These are phyloP conservation scores for Zele albiditarsus DNA, from an alignment of 2,888 invertebrate genomes.

Conservation along the genomic window DNA sequence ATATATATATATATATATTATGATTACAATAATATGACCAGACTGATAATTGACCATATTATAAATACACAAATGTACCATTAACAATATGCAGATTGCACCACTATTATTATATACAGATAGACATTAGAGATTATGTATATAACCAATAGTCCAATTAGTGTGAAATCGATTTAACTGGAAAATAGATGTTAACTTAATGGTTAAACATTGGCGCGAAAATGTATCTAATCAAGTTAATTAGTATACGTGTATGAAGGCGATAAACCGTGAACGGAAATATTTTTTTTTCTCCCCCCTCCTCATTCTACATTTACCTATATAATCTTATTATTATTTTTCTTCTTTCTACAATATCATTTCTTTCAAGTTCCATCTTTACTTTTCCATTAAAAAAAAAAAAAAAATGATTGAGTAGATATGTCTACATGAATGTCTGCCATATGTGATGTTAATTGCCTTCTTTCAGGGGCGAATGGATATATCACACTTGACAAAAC, in stretches of 20 bases:
- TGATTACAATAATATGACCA: not conserved
- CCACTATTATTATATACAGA: not conserved
- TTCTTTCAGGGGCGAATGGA: constrained; percentile 45
- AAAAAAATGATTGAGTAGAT: constrained; percentile 60
- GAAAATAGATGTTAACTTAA: constrained; percentile 26
- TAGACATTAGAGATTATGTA: not conserved
- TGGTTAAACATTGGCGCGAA: constrained; percentile 11
- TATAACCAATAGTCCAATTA: constrained; percentile 13
- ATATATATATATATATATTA: not conserved
- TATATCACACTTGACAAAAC: constrained; percentile 45
- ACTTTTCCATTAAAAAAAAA: constrained; percentile 48
- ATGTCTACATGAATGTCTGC: constrained; percentile 51
- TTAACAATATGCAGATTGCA: too few relatives aligned
- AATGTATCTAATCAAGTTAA: constrained; percentile 37
- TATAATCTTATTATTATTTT: not conserved
- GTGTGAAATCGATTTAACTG: constrained; percentile 27
- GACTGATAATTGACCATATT: too few relatives aligned
- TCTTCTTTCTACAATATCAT: not conserved
- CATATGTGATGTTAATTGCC: constrained; percentile 64
- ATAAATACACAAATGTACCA: too few relatives aligned
- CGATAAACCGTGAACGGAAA: constrained; percentile 39
- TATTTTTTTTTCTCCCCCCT: constrained; percentile 38
- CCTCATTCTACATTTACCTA: not conserved
- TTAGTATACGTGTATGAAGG: constrained; percentile 31
- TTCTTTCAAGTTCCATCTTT: constrained; percentile 12